Percentiles rank a stretch among this genome's conserved stretches.
Conservation (phyloP, 2,888 invertebrate genomes). For the Nomada flava region DNA sequence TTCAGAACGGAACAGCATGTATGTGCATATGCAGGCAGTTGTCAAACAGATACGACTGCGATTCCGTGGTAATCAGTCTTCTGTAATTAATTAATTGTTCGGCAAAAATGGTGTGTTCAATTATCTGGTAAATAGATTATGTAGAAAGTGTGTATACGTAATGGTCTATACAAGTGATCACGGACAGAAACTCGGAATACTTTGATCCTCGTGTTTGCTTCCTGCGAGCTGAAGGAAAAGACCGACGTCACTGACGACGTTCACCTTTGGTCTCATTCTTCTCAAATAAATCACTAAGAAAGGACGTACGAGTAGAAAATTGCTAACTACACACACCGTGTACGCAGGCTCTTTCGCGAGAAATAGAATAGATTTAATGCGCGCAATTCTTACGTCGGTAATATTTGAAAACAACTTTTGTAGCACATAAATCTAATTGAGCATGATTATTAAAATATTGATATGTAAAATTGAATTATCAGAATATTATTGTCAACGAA, state of each 20-base stretch:
- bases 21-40: too few species aligned
- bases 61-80: not conserved
- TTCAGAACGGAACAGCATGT: not conserved
- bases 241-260: constrained; percentile 6
- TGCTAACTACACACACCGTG: too few species aligned
- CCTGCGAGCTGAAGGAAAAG: not conserved
- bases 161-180: too few species aligned
- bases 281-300: not conserved
- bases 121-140: too few species aligned
- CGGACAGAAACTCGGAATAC: too few species aligned
- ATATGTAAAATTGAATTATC: too few species aligned
- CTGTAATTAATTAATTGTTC: constrained; percentile 12
- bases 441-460: too few species aligned
- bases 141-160: too few species aligned
- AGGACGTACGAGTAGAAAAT: not conserved
- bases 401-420: too few species aligned
- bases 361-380: not conserved
- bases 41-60: not conserved
- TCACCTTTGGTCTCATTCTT: constrained; percentile 19
- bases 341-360: too few species aligned
- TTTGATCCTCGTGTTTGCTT: not conserved
- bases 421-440: too few species aligned
- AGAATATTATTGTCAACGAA: not conserved
- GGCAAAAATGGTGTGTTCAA: too few species aligned
- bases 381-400: not conserved